These are phyloP conservation scores for Chloroceryle amazona DNA, from an alignment of 2,797 vertebrate species.

Conservation along the genomic window DNA sequence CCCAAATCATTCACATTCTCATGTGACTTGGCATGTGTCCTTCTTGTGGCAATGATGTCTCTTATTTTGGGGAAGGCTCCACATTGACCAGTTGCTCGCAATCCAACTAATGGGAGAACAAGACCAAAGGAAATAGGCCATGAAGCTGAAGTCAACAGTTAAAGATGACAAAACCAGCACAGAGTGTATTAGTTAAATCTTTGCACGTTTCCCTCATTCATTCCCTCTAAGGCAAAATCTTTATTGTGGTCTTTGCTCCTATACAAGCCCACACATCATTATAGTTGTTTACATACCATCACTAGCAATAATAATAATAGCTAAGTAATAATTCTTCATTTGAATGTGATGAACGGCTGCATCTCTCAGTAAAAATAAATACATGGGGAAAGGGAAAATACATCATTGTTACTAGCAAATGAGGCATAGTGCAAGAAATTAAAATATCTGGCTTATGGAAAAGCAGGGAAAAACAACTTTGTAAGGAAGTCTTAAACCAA, in stretches of 20 bases:
- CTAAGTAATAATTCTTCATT: constrained; percentile 72
- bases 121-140: neutral
- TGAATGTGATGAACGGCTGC: constrained; percentile 64
- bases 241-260: constrained; percentile 69
- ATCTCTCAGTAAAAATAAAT: constrained; percentile 65
- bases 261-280: constrained; percentile 67
- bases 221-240: constrained; percentile 38
- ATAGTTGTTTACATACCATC: constrained; percentile 72
- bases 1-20: neutral
- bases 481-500: constrained; percentile 39
- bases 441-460: constrained; percentile 49
- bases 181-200: constrained; percentile 15
- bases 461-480: constrained; percentile 3
- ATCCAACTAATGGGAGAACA: neutral
- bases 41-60: neutral
- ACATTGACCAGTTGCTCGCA: neutral
- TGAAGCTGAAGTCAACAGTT: neutral
- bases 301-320: constrained; percentile 71
- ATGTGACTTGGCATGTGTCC: neutral
- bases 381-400: constrained; percentile 50
- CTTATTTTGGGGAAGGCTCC: neutral
- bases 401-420: constrained; percentile 72
- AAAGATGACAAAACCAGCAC: neutral
- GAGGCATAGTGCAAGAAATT: constrained; percentile 71
- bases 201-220: constrained; percentile 7